Base-by-base conservation (phyloP, 1,140 invertebrate genomes). In the Drosophila trapezifrons region DNA sequence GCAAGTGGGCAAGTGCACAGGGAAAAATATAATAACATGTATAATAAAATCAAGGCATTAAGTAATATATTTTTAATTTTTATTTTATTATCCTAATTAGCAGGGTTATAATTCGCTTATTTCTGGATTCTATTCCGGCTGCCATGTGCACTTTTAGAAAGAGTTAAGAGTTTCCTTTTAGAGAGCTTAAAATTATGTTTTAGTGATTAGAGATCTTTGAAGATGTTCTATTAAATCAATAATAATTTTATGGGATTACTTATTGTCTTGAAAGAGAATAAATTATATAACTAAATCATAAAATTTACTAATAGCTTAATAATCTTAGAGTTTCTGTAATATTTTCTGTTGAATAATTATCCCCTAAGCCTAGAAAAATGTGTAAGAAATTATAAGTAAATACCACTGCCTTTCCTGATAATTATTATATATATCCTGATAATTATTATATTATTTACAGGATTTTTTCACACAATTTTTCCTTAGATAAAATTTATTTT, bases 1-100 rank as follows among this genome's bases (percentile, higher is more conserved):
- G 43, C 22, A 49, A 66, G 63, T 49, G 62, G 43, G 25, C 51
- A 71, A 71, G 12, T 64, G 65, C 65, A 71, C 43, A 29, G 6
- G 2, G 5, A 46, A 38, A 12, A 57, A 20, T 22, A 22, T n/a
- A 37, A 29, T 27, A 27, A n/a, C n/a, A n/a, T 27, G 18, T 25
- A n/a, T 3, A 22, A 20, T 38, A 3, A 35, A 20, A 15, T 20
- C 0, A 1, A 13, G 3, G 2, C 15, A 52, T 32, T 35, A 51
- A 35, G 27, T 22, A n/a, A 2, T 38, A 38, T 37, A 55, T 18
- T n/a, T 38, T n/a, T 54, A 4, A 1, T 15, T 10, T n/a, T 15
- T 27, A 1, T 37, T 22, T 40, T 38, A 22, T 52, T 20, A 0
- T 15, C 7, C 6, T 4, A 32, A 52, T 29, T 32, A 32, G 17